Evolutionary conservation across 1,140 invertebrate species (phyloP), one percentile per base, ranked within the genome.

Genomic region (Trichomalopsis sarcophagae): DNA sequence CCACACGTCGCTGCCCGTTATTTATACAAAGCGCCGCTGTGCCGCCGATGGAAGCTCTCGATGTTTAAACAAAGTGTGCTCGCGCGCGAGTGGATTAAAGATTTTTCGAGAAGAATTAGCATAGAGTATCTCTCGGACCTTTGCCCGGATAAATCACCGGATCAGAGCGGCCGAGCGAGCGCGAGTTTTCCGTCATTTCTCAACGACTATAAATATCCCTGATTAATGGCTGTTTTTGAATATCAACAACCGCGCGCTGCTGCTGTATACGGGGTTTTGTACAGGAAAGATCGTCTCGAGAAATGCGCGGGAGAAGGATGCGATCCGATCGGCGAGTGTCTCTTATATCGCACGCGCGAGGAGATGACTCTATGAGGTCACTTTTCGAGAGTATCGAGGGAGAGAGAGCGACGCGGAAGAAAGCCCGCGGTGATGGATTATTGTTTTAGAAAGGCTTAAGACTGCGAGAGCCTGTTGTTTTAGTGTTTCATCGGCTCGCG

Each of bases 211-310:
- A 85, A 85, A 85, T 85, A 85, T 85, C 80, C 0, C 84, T 85
- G 84, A 82, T 85, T 82, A 78, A 85, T 85, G 74, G 74, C 71
- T 82, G 55, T 78, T 85, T 85, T 85, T 62, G 79, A 85, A 85
- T 85, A 85, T 85, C 78, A 85, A 84, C 83, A 75, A 75, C 76
- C 81, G 81, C n/a, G 30, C 33, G 73, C 33, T 33, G 75, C 23
- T 36, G 68, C 80, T 73, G 66, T n/a, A 44, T 14, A 50, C 27
- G 27, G 36, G 40, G 50, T 78, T 84, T 84, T 84, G 30, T 69
- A 78, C n/a, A 44, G 27, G 27, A 47, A 40, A 40, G 71, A 85
- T 82, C 50, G 33, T 44, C 27, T 76, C 17, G 27, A 74, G n/a
- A 27, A 55, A 50, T 33, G 27, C 6, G 23, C 6, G 23, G 17